Evolutionary conservation across 2,113 vertebrate species (phyloP).

Genomic region (Urocitellus parryii): DNA sequence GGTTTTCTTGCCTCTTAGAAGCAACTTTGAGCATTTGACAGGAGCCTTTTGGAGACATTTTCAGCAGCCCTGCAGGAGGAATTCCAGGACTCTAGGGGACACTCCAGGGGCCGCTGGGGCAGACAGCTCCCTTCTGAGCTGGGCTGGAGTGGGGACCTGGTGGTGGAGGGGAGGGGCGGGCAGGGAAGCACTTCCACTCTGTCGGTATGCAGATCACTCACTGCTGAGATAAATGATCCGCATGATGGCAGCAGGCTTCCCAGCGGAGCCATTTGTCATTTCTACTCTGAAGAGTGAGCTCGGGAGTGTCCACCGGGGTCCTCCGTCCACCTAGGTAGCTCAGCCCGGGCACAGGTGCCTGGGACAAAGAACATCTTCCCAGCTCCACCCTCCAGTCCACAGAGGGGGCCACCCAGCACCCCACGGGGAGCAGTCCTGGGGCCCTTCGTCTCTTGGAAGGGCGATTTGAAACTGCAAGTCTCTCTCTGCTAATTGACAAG

Average conservation of each 20-base stretch:
- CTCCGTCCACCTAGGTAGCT: neutral
- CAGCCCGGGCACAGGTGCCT: neutral
- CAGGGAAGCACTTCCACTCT: neutral
- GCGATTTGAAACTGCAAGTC: neutral
- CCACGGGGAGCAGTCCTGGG: rapidly evolving
- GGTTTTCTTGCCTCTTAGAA: neutral
- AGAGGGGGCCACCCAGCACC: neutral
- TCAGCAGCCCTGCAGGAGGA: neutral
- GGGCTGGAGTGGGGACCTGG: neutral
- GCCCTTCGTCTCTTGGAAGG: conserved; percentile 42
- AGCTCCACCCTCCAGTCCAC: neutral
- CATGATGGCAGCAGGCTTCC: conserved; percentile 57
- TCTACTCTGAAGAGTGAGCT: neutral
- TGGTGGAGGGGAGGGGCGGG: neutral
- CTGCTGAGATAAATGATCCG: neutral
- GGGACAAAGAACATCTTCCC: neutral
- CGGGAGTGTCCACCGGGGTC: neutral
- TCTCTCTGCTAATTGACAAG: conserved; percentile 31
- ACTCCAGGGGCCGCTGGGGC: neutral
- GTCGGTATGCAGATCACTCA: conserved; percentile 60
- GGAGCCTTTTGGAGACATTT: neutral
- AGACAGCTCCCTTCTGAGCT: rapidly evolving
- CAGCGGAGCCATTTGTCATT: conserved; percentile 75
- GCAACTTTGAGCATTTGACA: neutral
- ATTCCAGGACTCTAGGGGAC: neutral